phyloP scores from a whole-genome alignment of 2,888 invertebrate genomes.

The Ariolimax columbianus region DNA sequence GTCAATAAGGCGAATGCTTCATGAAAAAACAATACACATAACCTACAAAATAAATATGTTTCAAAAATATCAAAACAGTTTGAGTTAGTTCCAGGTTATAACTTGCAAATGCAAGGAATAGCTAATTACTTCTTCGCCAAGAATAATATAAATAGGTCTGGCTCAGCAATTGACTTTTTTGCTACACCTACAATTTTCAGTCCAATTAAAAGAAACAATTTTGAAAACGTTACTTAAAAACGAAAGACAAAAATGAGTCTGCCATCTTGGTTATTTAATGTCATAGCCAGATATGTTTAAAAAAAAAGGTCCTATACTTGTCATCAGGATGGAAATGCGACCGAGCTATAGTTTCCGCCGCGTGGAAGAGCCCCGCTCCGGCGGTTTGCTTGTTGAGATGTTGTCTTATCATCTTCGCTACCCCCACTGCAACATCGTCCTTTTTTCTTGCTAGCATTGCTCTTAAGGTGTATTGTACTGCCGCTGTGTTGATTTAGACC shows the following conservation, averaged over 20 bases:
- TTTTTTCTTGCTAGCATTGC: slow-evolving; percentile 34
- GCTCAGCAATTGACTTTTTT: background rate
- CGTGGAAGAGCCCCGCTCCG: slow-evolving; percentile 21
- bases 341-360: slow-evolving; percentile 17
- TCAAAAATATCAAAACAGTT: background rate
- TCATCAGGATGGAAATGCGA: slow-evolving; percentile 27
- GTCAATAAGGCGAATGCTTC: background rate
- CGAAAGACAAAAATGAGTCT: background rate
- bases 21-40: background rate
- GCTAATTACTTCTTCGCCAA: no score
- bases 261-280: background rate
- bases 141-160: no score
- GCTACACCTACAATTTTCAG: background rate
- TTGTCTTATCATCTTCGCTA: background rate
- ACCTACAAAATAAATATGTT: background rate
- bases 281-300: background rate
- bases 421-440: slow-evolving; percentile 40
- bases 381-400: slow-evolving; percentile 18
- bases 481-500: slow-evolving; percentile 15
- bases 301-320: background rate
- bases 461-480: slow-evolving; percentile 50
- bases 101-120: background rate
- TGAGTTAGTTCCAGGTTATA: background rate
- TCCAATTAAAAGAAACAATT: background rate
- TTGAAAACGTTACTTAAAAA: background rate